These are phyloP conservation scores for Gymnothorax reevesii DNA, from an alignment of 2,797 vertebrate genomes.

Conservation along the genomic window DNA sequence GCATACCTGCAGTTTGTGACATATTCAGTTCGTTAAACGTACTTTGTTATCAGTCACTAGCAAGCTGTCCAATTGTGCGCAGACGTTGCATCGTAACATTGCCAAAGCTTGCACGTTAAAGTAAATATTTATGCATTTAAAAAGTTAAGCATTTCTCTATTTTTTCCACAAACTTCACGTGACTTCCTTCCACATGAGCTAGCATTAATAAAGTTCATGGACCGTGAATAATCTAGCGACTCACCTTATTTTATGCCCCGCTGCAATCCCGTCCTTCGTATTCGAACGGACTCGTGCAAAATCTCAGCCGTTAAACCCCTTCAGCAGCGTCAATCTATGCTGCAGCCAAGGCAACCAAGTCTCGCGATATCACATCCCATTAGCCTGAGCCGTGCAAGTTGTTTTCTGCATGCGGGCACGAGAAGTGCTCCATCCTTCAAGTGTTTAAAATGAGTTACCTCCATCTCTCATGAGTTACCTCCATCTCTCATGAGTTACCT, in stretches of 20 bases:
- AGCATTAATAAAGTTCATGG: conserved; percentile 17
- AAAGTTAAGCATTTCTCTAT: conserved; percentile 25
- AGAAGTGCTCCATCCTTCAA: background rate
- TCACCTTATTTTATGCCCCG: conserved; percentile 41
- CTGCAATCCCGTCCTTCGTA: conserved; percentile 24
- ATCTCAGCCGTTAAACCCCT: conserved; percentile 42
- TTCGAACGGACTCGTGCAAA: conserved; percentile 30
- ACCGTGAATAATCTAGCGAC: background rate
- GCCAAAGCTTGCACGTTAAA: background rate
- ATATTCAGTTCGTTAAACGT: background rate
- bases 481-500: too few species aligned
- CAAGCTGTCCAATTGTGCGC: background rate
- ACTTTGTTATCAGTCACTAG: background rate
- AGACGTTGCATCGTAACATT: background rate
- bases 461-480: background rate
- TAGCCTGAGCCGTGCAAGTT: background rate
- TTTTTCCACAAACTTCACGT: background rate
- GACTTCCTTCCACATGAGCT: background rate
- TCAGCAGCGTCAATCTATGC: conserved; percentile 53
- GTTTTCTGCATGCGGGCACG: background rate
- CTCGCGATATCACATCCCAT: conserved; percentile 70
- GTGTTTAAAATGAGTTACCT: background rate
- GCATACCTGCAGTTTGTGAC: background rate
- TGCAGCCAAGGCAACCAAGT: conserved; percentile 74
- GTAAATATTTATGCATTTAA: background rate